These are phyloP conservation scores for Nycteola revayana DNA, from an alignment of 2,888 invertebrate genomes.

Conservation along the genomic window DNA sequence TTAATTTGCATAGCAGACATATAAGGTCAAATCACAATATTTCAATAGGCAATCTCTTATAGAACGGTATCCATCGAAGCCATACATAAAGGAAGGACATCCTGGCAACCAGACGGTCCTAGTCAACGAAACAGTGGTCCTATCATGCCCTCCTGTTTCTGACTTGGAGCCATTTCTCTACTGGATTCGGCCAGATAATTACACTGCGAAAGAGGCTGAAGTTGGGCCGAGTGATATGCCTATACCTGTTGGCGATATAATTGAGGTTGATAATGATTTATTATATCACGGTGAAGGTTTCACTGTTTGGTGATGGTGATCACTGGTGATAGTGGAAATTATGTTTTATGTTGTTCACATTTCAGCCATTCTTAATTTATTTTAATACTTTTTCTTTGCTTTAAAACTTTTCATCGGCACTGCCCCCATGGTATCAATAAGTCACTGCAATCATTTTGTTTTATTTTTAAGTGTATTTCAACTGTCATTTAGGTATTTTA, in stretches of 20 bases:
- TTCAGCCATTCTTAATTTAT: no score
- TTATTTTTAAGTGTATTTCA: no score
- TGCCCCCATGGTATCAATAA: no score
- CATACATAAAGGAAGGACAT: conserved; percentile 90
- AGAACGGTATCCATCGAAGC: conserved; percentile 93
- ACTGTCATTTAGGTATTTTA: no score
- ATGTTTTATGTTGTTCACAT: no score
- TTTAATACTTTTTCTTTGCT: no score
- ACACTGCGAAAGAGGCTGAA: conserved; percentile 58
- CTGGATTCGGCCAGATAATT: conserved; percentile 86
- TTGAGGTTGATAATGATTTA: conserved; percentile 61
- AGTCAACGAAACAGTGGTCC: conserved; percentile 85
- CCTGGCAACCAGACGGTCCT: conserved; percentile 91
- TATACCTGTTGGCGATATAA: conserved; percentile 55
- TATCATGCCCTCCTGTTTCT: conserved; percentile 91
- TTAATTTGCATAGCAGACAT: no score
- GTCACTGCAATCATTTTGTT: no score
- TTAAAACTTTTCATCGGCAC: no score
- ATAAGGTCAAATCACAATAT: no score
- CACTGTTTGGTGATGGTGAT: conserved; percentile 24
- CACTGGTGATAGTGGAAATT: conserved; percentile 7
- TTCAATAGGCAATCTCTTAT: conserved; percentile 37
- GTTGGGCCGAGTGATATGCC: conserved; percentile 69
- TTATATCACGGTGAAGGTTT: conserved; percentile 52
- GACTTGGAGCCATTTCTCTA: conserved; percentile 91